phyloP scores from a whole-genome alignment of 1,140 invertebrate genomes.

The Bombus polaris region DNA sequence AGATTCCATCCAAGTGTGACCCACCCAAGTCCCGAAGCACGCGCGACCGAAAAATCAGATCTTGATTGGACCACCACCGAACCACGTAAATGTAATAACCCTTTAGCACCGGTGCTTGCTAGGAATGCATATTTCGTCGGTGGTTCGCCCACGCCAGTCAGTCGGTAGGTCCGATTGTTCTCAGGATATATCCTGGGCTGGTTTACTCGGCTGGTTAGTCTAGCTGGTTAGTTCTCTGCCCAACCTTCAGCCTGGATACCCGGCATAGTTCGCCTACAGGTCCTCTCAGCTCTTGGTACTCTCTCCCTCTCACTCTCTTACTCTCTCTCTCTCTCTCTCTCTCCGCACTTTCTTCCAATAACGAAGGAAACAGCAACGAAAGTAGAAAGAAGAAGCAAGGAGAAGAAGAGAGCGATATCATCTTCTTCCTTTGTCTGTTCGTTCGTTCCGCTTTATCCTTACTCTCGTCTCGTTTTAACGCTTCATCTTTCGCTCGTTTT shows the following conservation, averaged over 20 bases:
- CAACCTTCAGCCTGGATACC: slow-evolving; percentile 79
- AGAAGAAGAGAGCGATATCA: slow-evolving; percentile 24
- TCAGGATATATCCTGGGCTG: slow-evolving; percentile 76
- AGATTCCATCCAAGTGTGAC: too few relatives aligned
- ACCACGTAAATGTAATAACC: slow-evolving; percentile 65
- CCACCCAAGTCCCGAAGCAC: rapidly evolving
- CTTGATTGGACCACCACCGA: slow-evolving; percentile 40
- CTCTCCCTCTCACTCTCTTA: background rate
- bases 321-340: too few relatives aligned
- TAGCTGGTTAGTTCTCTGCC: slow-evolving; percentile 70
- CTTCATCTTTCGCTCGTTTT: slow-evolving; percentile 30
- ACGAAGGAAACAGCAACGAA: background rate
- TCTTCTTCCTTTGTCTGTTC: slow-evolving; percentile 31
- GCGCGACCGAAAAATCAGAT: background rate
- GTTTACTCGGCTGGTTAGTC: slow-evolving; percentile 73
- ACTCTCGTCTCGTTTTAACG: slow-evolving; percentile 30
- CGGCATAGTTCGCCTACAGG: slow-evolving; percentile 81
- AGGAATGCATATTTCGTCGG: slow-evolving; percentile 78
- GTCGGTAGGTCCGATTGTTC: slow-evolving; percentile 79
- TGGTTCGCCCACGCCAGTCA: slow-evolving; percentile 75
- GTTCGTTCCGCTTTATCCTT: background rate
- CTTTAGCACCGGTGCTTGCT: slow-evolving; percentile 67
- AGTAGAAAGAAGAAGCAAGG: background rate
- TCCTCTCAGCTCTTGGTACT: slow-evolving; percentile 65
- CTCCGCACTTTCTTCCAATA: slow-evolving; percentile 23